phyloP scores from a whole-genome alignment of 1,140 invertebrate species.

The Dinoponera quadriceps region DNA sequence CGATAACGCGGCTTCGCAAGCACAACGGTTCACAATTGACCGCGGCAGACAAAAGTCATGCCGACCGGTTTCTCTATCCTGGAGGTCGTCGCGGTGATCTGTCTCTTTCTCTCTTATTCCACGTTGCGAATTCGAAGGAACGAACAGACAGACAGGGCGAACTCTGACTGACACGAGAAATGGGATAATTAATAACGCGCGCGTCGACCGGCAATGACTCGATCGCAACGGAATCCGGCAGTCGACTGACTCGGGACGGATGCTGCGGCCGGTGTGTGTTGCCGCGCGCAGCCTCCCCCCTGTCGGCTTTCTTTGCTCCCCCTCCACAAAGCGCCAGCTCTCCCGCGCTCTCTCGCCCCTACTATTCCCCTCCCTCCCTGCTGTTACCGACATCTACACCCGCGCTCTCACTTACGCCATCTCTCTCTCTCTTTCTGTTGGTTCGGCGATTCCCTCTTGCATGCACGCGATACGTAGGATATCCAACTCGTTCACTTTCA shows the following conservation, averaged over 20 bases:
- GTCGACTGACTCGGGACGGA: conserved; percentile 70
- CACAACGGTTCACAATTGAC: conserved; percentile 8
- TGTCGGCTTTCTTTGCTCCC: not conserved
- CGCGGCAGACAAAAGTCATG: not conserved
- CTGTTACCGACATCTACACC: not conserved
- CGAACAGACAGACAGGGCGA: too few species aligned
- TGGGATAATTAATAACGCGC: not conserved
- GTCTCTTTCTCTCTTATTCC: not conserved
- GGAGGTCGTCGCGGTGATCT: too few species aligned
- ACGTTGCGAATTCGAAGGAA: too few species aligned
- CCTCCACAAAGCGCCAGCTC: conserved; percentile 20
- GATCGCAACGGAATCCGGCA: conserved; percentile 59
- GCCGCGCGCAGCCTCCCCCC: conserved; percentile 38
- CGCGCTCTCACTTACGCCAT: not conserved
- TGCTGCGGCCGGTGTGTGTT: conserved; percentile 66
- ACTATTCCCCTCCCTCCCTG: not conserved
- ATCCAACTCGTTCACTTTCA: conserved; percentile 47
- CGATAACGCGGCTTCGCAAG: not conserved
- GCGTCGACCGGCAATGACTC: not conserved
- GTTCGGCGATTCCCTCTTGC: not conserved
- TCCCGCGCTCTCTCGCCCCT: conserved; percentile 35
- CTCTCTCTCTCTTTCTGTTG: not conserved
- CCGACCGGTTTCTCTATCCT: not conserved
- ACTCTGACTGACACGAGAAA: not conserved
- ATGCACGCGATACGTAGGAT: not conserved